A percentile compares a stretch with the other conserved stretches of the same genome.
These are phyloP conservation scores for Knipowitschia caucasica DNA, from an alignment of 2,797 vertebrate species.

Conservation along the genomic window DNA sequence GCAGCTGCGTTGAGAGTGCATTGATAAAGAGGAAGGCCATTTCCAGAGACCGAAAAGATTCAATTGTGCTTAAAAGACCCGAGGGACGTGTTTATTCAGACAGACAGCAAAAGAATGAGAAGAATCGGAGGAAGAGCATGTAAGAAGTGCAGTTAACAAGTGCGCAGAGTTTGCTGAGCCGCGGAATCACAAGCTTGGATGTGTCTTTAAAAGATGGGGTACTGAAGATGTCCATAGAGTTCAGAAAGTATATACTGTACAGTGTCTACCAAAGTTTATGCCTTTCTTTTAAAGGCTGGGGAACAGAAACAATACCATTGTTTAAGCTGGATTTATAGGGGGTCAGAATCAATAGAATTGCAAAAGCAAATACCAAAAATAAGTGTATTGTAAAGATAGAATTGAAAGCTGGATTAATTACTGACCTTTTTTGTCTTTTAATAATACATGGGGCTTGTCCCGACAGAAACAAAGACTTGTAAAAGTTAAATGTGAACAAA, in stretches of 20 bases:
- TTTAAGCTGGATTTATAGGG: neutral
- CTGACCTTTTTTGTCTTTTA: no score
- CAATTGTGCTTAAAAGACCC: slow-evolving; percentile 7
- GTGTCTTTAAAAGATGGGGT: neutral
- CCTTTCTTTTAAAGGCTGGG: neutral
- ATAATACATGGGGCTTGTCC: no score
- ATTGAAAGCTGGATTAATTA: no score
- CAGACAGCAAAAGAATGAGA: neutral
- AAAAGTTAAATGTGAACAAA: no score
- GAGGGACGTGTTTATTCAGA: neutral
- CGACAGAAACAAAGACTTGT: no score
- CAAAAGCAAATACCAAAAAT: no score
- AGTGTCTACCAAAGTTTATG: neutral
- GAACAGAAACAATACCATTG: neutral
- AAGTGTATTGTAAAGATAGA: no score
- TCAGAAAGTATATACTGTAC: neutral
- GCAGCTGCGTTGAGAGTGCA: slow-evolving; percentile 8
- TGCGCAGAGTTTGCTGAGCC: neutral
- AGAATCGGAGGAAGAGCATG: neutral
- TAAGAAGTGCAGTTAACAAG: neutral
- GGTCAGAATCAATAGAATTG: no score
- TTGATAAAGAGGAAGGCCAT: slow-evolving; percentile 1
- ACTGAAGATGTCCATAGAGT: neutral
- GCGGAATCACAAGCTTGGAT: slow-evolving; percentile 1
- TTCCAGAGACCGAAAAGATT: slow-evolving; percentile 7